Evolutionary conservation across 37 sponge, comb jelly and placozoan species (phyloP).

Genomic region (Aplysina aerophoba): DNA sequence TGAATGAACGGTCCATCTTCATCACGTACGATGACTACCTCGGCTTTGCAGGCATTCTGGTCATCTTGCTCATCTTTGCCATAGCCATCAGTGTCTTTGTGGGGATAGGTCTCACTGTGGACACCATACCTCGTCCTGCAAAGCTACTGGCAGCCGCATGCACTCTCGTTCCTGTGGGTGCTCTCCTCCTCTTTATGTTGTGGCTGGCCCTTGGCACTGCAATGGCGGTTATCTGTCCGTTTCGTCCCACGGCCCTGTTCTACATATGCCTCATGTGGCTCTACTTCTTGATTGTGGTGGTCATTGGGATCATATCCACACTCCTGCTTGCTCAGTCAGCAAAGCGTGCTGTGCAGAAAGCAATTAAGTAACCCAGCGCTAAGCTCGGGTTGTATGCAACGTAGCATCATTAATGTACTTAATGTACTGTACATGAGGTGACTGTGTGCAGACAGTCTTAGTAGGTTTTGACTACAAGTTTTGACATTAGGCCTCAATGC

Average conservation of each 20-base stretch:
- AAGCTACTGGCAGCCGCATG: background rate
- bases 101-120: background rate
- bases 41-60: conserved; percentile 16
- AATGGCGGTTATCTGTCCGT: background rate
- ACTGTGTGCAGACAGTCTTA: no score
- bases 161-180: background rate
- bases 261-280: background rate
- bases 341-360: no score
- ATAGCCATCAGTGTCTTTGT: background rate
- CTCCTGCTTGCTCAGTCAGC: background rate
- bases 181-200: background rate
- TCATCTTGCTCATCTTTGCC: background rate
- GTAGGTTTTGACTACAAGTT: no score
- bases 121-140: background rate
- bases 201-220: conserved; percentile 11
- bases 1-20: background rate
- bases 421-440: no score
- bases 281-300: background rate
- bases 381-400: no score
- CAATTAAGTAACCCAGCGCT: no score
- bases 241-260: background rate
- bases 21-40: background rate
- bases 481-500: no score
- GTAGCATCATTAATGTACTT: no score
- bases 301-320: background rate